Conservation (phyloP, 2,797 vertebrate species). For the Pteronotus mesoamericanus region DNA sequence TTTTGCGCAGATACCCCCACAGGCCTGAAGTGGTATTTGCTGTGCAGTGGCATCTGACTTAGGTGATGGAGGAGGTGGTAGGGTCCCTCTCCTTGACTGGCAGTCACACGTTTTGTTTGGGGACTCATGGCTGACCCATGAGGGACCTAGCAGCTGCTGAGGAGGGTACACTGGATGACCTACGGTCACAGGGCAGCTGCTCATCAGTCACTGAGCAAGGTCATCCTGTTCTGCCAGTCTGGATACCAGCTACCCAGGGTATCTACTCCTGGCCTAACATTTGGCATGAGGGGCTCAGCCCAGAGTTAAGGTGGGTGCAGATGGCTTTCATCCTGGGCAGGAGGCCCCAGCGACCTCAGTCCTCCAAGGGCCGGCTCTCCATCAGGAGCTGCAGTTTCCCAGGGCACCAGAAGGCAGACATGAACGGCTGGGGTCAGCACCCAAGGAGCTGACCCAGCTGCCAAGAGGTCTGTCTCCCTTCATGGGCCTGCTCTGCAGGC, state of each 20-base stretch:
- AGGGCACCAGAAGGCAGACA: not conserved
- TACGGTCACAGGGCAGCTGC: not conserved
- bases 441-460: not conserved
- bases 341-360: not conserved
- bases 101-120: not conserved
- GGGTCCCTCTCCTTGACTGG: not conserved
- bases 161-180: not conserved
- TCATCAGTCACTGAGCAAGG: constrained; percentile 58
- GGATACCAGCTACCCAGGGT: not conserved
- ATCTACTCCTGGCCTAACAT: not conserved
- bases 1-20: not conserved
- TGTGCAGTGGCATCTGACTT: not conserved
- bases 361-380: not conserved
- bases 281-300: not conserved
- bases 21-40: not conserved
- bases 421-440: not conserved
- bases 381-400: not conserved
- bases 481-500: not conserved
- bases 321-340: not conserved
- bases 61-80: not conserved
- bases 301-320: not conserved
- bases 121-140: not conserved
- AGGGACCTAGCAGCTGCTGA: not conserved
- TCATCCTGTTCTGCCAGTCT: constrained; percentile 37
- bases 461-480: not conserved